These are phyloP conservation scores for Drosophila mimica DNA, from an alignment of 2,888 invertebrate genomes.

Conservation along the genomic window DNA sequence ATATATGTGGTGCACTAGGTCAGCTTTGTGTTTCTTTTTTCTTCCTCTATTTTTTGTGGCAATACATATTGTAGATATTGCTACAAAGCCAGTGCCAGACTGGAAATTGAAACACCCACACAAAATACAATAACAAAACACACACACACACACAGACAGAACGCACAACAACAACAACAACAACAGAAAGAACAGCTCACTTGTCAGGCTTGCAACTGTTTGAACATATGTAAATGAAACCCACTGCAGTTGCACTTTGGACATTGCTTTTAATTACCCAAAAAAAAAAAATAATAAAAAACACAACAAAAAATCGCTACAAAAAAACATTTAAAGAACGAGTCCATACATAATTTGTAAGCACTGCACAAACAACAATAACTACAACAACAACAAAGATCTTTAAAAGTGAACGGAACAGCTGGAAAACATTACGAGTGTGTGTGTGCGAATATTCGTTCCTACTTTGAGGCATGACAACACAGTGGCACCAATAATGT, in stretches of 20 bases:
- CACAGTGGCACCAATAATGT: slow-evolving; percentile 18
- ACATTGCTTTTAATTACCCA: slow-evolving; percentile 74
- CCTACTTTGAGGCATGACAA: slow-evolving; percentile 3
- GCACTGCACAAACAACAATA: slow-evolving; percentile 30
- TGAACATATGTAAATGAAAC: slow-evolving; percentile 72
- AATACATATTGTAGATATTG: slow-evolving; percentile 43
- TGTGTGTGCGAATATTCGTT: background rate
- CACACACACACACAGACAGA: slow-evolving; percentile 59
- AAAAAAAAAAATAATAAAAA: slow-evolving; percentile 23
- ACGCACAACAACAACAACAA: slow-evolving; percentile 27
- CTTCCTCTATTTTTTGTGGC: slow-evolving; percentile 30
- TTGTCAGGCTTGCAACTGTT: slow-evolving; percentile 58
- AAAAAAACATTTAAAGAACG: slow-evolving; percentile 52
- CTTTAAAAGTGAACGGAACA: slow-evolving; percentile 63
- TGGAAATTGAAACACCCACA: slow-evolving; percentile 75
- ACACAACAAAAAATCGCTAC: background rate
- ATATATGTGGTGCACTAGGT: slow-evolving; percentile 49
- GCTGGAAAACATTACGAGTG: slow-evolving; percentile 11
- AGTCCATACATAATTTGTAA: slow-evolving; percentile 45
- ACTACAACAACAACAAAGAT: slow-evolving; percentile 27
- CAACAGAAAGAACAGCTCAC: slow-evolving; percentile 24
- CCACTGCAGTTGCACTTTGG: slow-evolving; percentile 76
- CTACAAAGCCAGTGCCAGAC: slow-evolving; percentile 56
- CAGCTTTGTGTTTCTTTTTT: slow-evolving; percentile 31
- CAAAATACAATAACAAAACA: slow-evolving; percentile 23